These are phyloP conservation scores for Caenorhabditis sp. DNA, from an alignment of 2,888 invertebrate genomes.

Conservation along the genomic window DNA sequence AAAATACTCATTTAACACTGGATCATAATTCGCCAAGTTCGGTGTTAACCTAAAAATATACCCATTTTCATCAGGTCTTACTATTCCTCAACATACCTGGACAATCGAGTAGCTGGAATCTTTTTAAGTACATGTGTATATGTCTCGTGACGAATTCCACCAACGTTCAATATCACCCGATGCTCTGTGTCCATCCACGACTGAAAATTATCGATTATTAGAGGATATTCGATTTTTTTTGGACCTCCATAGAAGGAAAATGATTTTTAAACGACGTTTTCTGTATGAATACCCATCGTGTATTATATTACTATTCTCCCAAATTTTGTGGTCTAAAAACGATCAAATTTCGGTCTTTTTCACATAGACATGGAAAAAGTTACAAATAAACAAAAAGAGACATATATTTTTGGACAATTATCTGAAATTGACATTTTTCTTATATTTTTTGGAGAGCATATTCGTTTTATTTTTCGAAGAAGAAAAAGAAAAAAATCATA, in stretches of 20 bases:
- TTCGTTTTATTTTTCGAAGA: too few species aligned
- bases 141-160: conserved; percentile 83
- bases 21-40: conserved; percentile 97
- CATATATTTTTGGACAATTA: too few species aligned
- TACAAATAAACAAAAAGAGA: too few species aligned
- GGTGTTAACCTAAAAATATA: conserved; percentile 79
- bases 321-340: too few species aligned
- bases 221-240: neutral
- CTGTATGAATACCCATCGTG: too few species aligned
- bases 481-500: neutral
- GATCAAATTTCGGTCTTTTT: too few species aligned
- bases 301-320: too few species aligned
- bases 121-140: conserved; percentile 80
- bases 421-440: too few species aligned
- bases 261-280: too few species aligned
- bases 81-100: conserved; percentile 21
- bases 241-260: too few species aligned
- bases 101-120: conserved; percentile 84
- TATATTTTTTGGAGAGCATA: too few species aligned
- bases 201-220: conserved; percentile 41
- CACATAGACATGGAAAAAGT: too few species aligned
- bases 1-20: conserved; percentile 98
- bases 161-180: conserved; percentile 88
- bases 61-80: neutral
- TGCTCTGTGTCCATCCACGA: conserved; percentile 82